Evolutionary conservation across 2,888 invertebrate genomes (phyloP).

Genomic region (Muscina levida): DNA sequence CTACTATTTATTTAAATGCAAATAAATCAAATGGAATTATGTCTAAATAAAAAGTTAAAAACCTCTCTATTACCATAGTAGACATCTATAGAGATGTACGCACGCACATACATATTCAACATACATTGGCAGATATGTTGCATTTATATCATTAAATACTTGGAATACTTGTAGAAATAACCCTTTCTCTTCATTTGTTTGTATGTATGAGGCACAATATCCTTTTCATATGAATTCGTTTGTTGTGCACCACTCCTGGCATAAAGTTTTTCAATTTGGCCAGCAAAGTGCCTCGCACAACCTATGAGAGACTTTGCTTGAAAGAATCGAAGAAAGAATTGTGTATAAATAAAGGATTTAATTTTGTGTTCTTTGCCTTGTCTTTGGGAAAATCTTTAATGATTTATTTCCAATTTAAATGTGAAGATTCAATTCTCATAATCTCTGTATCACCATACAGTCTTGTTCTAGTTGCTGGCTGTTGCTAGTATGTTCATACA

Average conservation of each 20-base stretch:
- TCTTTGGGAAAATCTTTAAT: conserved; percentile 73
- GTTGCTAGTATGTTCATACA: conserved; percentile 50
- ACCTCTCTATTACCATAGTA: conserved; percentile 47
- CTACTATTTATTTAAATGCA: conserved; percentile 69
- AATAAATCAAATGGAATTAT: conserved; percentile 77
- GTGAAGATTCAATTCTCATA: conserved; percentile 69
- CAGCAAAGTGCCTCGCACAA: background rate
- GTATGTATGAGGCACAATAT: too few relatives aligned
- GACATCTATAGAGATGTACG: conserved; percentile 52
- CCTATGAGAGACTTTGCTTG: too few relatives aligned
- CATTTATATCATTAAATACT: conserved; percentile 64
- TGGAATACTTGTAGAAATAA: conserved; percentile 50
- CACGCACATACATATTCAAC: conserved; percentile 62
- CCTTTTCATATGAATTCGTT: conserved; percentile 46
- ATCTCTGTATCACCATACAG: conserved; percentile 38
- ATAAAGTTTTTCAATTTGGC: conserved; percentile 55
- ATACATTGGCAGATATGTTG: conserved; percentile 41
- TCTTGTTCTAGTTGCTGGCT: conserved; percentile 32
- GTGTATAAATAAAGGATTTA: conserved; percentile 56
- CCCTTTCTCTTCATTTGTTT: conserved; percentile 10
- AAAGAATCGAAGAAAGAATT: background rate
- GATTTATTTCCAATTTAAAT: conserved; percentile 75
- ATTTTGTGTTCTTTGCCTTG: conserved; percentile 45
- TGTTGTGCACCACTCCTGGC: too few relatives aligned
- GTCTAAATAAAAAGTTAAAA: conserved; percentile 44